These are phyloP conservation scores for Nomada fucata DNA, from an alignment of 2,888 invertebrate species.

Conservation along the genomic window DNA sequence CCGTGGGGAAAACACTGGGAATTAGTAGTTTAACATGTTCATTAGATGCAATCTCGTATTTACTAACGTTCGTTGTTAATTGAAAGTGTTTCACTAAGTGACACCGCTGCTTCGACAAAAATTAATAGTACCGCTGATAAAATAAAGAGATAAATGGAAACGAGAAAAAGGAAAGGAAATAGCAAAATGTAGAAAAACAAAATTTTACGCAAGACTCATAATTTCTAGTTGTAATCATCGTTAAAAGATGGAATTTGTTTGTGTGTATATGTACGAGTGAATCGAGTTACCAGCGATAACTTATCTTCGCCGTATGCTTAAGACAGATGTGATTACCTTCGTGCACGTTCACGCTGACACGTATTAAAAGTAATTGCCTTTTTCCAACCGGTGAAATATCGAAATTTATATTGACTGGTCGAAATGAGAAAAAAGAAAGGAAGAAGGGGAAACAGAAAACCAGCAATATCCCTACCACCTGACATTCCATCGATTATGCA, in stretches of 20 bases:
- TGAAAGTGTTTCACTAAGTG: constrained; percentile 3
- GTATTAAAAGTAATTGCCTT: constrained; percentile 60
- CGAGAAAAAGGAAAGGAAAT: background rate
- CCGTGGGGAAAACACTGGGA: background rate
- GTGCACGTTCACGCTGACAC: constrained; percentile 44
- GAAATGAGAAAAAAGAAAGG: background rate
- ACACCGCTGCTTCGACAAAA: too few relatives aligned
- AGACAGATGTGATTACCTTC: constrained; percentile 60
- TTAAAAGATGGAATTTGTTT: constrained; percentile 27
- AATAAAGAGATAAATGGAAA: too few relatives aligned
- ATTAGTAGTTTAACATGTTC: background rate
- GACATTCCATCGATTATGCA: constrained; percentile 44
- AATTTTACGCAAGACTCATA: constrained; percentile 2
- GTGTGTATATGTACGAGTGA: constrained; percentile 33
- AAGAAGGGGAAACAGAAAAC: background rate
- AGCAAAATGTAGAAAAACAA: background rate
- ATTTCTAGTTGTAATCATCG: constrained; percentile 42
- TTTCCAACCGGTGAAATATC: constrained; percentile 52
- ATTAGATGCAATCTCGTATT: background rate
- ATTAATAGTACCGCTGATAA: too few relatives aligned
- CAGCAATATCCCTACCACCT: constrained; percentile 4
- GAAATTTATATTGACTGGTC: constrained; percentile 49
- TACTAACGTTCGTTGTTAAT: background rate
- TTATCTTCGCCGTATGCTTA: constrained; percentile 56
- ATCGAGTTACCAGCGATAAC: constrained; percentile 59